Conservation (phyloP, 2,113 vertebrate genomes). For the Genyomyrus donnyi region DNA sequence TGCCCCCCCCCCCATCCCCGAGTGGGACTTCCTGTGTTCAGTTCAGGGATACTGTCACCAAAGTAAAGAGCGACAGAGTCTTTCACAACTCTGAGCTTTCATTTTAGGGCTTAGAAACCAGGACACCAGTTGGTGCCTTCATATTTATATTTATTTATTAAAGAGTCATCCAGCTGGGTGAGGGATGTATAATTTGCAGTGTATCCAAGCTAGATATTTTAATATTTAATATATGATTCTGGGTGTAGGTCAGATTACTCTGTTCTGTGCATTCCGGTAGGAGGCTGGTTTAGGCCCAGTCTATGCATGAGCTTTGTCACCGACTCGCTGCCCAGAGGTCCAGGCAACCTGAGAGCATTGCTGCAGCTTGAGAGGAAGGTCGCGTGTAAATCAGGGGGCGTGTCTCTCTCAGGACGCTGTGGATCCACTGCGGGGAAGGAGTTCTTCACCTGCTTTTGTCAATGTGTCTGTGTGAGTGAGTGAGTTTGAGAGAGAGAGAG, state of each 20-base stretch:
- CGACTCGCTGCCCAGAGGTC: background rate
- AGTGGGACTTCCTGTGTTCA: background rate
- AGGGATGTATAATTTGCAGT: constrained; percentile 59
- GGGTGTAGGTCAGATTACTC: background rate
- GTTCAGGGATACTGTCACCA: background rate
- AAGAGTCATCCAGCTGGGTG: constrained; percentile 71
- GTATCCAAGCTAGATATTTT: constrained; percentile 13
- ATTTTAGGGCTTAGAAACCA: background rate
- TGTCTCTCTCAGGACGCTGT: background rate
- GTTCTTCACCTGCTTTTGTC: background rate
- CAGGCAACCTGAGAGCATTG: background rate
- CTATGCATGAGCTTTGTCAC: background rate
- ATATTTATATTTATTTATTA: constrained; percentile 78
- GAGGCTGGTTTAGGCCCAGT: background rate
- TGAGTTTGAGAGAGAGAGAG: background rate
- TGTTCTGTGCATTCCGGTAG: background rate
- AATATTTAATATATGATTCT: constrained; percentile 23
- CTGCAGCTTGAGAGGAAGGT: background rate
- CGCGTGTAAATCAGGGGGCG: background rate
- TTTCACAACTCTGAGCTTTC: background rate
- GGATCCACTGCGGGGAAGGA: background rate
- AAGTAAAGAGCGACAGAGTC: background rate
- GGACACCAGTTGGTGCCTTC: constrained; percentile 42
- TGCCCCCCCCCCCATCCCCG: background rate
- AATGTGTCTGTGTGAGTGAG: constrained; percentile 17